phyloP scores from a whole-genome alignment of 2,113 vertebrate species.

The Toxotes chatareus region DNA sequence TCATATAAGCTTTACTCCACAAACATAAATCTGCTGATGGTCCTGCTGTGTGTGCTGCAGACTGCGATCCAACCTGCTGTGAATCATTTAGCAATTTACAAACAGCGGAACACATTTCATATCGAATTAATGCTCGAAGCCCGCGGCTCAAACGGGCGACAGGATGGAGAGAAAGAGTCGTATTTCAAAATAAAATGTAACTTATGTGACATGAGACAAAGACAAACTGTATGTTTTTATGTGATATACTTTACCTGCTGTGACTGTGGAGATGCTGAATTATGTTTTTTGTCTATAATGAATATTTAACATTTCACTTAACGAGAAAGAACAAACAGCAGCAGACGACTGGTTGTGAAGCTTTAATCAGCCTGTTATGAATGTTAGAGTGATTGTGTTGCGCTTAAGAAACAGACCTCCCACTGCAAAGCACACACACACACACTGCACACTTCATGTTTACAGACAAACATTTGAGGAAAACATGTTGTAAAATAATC shows the following conservation, averaged over 20 bases:
- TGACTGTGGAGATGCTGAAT: background rate
- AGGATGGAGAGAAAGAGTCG: rapidly evolving
- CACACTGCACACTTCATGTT: constrained; percentile 18
- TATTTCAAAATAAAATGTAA: background rate
- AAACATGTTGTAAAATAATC: constrained; percentile 41
- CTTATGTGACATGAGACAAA: background rate
- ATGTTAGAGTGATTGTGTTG: constrained; percentile 51
- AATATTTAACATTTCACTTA: constrained; percentile 46
- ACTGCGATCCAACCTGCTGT: constrained; percentile 34
- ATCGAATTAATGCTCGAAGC: background rate
- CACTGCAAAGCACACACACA: constrained; percentile 25
- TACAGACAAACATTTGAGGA: constrained; percentile 23
- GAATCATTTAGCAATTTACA: constrained; percentile 41
- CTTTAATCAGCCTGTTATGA: constrained; percentile 52
- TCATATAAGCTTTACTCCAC: background rate
- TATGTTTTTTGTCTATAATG: constrained; percentile 11
- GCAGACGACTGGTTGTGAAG: constrained; percentile 3
- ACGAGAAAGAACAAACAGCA: constrained; percentile 27
- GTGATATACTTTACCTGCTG: background rate
- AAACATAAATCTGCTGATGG: background rate
- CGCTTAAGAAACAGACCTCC: constrained; percentile 50
- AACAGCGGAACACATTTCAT: background rate
- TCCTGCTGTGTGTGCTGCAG: constrained; percentile 16
- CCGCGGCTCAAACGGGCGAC: background rate
- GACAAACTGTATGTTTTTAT: background rate